A percentile compares a stretch with the other conserved stretches of the same genome.
phyloP scores from a whole-genome alignment of 2,888 invertebrate genomes.

The Vesta saturnalis region DNA sequence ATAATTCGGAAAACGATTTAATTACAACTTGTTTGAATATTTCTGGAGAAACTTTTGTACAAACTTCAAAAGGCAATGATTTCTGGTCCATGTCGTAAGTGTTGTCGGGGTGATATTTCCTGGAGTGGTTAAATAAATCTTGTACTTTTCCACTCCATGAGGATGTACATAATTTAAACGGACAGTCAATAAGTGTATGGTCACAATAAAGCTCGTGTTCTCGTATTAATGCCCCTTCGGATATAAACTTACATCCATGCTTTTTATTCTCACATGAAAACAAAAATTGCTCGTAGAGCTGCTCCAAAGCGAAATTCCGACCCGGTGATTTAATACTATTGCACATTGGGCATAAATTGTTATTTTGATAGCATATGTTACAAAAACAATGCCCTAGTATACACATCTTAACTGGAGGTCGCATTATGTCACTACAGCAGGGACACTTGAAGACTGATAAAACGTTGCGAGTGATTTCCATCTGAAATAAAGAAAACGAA shows the following conservation, averaged over 20 bases:
- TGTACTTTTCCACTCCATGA: background rate
- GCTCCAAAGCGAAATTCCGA: background rate
- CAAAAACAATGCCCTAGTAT: constrained; percentile 2
- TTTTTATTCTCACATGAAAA: background rate
- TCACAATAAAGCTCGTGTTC: background rate
- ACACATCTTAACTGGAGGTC: background rate
- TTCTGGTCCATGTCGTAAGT: background rate
- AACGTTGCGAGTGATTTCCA: background rate
- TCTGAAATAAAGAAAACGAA: background rate
- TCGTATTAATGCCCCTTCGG: background rate
- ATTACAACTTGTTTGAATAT: background rate
- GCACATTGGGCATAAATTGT: background rate
- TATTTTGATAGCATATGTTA: background rate
- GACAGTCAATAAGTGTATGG: background rate
- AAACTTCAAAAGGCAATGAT: background rate
- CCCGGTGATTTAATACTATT: background rate
- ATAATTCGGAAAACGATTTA: background rate
- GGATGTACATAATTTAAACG: background rate
- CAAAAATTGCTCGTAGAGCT: background rate
- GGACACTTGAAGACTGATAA: background rate
- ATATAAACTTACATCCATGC: background rate
- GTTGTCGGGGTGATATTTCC: background rate
- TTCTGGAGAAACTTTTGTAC: background rate
- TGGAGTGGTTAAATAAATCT: background rate
- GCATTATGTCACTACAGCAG: background rate